These are phyloP conservation scores for Tinea trinotella DNA, from an alignment of 2,888 invertebrate species.

Conservation along the genomic window DNA sequence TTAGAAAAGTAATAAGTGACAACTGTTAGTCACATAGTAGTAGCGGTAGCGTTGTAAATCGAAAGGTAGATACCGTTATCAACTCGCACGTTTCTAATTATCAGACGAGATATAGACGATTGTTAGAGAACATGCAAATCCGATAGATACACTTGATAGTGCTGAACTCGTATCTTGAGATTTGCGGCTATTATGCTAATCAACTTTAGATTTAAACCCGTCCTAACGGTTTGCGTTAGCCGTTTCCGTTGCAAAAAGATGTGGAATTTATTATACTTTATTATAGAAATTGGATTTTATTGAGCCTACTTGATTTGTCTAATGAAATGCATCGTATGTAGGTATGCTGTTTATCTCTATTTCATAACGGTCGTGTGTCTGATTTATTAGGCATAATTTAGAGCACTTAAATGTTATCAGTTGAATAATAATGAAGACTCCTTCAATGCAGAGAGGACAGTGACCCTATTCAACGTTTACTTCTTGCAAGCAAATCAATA, in stretches of 20 bases:
- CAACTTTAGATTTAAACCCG: slow-evolving; percentile 9
- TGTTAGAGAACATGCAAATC: slow-evolving; percentile 60
- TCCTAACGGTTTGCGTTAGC: slow-evolving; percentile 11
- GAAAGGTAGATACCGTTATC: slow-evolving; percentile 49
- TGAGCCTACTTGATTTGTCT: background rate
- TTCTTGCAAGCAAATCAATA: background rate
- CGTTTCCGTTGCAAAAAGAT: slow-evolving; percentile 5
- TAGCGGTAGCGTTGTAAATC: slow-evolving; percentile 14
- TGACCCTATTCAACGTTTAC: background rate
- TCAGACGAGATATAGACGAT: slow-evolving; percentile 53
- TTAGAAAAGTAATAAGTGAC: slow-evolving; percentile 2
- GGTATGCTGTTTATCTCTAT: background rate
- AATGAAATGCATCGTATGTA: background rate
- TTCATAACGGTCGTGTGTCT: slow-evolving; percentile 5
- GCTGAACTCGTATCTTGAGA: slow-evolving; percentile 8
- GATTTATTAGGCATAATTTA: slow-evolving; percentile 6
- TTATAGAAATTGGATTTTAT: background rate
- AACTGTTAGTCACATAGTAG: background rate
- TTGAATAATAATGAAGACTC: slow-evolving; percentile 1
- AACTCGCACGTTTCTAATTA: slow-evolving; percentile 60
- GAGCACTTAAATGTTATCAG: slow-evolving; percentile 14
- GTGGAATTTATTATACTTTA: background rate
- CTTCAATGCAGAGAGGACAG: background rate
- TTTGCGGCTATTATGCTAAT: slow-evolving; percentile 16
- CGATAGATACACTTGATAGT: slow-evolving; percentile 34